These are phyloP conservation scores for Dichetophora obliterata DNA, from an alignment of 2,888 invertebrate species.

Conservation along the genomic window DNA sequence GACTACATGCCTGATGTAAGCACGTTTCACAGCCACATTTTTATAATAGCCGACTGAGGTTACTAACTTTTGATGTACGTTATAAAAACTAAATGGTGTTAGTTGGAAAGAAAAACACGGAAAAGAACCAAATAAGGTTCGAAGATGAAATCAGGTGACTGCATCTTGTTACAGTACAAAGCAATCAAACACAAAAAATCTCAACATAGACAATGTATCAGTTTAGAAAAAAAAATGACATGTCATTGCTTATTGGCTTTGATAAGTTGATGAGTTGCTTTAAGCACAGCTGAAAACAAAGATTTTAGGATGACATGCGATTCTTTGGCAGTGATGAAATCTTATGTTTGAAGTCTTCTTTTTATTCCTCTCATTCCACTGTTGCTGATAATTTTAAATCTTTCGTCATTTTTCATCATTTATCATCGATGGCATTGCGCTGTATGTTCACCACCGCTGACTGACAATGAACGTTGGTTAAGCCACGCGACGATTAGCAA, in stretches of 20 bases:
- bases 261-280: conserved; percentile 30
- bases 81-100: no score
- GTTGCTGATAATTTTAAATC: conserved; percentile 66
- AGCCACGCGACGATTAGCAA: conserved; percentile 36
- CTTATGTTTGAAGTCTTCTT: neutral
- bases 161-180: no score
- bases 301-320: neutral
- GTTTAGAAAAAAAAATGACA: neutral
- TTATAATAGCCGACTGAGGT: no score
- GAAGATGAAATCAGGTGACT: no score
- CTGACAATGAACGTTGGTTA: conserved; percentile 61
- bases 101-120: no score
- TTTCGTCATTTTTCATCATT: conserved; percentile 69
- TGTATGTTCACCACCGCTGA: conserved; percentile 55
- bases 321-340: neutral
- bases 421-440: conserved; percentile 64
- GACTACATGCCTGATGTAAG: no score
- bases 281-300: neutral
- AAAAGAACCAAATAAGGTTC: no score
- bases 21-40: no score
- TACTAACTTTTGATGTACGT: no score
- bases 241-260: conserved; percentile 24
- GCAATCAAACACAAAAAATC: no score
- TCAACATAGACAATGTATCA: neutral
- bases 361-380: neutral